Evolutionary conservation across 2,113 vertebrate species (phyloP).

Genomic region (Hypomesus transpacificus): DNA sequence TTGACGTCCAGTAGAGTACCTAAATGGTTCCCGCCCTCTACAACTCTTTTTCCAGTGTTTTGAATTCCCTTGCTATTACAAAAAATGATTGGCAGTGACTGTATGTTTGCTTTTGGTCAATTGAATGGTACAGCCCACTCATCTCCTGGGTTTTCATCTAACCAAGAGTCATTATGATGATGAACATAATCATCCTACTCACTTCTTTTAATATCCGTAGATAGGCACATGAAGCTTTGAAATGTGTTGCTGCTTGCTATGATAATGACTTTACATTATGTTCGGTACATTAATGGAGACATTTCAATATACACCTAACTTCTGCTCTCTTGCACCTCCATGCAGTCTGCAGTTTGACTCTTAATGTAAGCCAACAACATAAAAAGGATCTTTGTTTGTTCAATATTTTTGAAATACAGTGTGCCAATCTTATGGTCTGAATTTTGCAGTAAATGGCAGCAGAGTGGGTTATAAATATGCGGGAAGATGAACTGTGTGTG

Average conservation of each 20-base stretch:
- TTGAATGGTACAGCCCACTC: not conserved
- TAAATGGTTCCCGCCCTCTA: not conserved
- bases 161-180: not conserved
- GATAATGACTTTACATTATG: conserved; percentile 4
- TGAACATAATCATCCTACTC: conserved; percentile 1
- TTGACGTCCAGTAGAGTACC: not conserved
- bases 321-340: not conserved
- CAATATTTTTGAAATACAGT: conserved; percentile 25
- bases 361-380: conserved; percentile 14
- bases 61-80: too few relatives aligned
- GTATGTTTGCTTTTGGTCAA: too few relatives aligned
- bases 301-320: not conserved
- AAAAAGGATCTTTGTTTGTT: conserved; percentile 12
- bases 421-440: conserved; percentile 35
- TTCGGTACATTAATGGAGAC: not conserved
- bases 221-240: not conserved
- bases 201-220: not conserved
- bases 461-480: conserved; percentile 25
- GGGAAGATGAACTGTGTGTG: conserved; percentile 20
- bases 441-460: conserved; percentile 33
- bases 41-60: not conserved
- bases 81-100: too few relatives aligned
- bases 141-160: not conserved
- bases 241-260: not conserved
- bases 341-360: not conserved